Percentiles rank a stretch among this genome's conserved stretches.
Conservation (phyloP, 2,888 invertebrate genomes). For the Tipula unca region DNA sequence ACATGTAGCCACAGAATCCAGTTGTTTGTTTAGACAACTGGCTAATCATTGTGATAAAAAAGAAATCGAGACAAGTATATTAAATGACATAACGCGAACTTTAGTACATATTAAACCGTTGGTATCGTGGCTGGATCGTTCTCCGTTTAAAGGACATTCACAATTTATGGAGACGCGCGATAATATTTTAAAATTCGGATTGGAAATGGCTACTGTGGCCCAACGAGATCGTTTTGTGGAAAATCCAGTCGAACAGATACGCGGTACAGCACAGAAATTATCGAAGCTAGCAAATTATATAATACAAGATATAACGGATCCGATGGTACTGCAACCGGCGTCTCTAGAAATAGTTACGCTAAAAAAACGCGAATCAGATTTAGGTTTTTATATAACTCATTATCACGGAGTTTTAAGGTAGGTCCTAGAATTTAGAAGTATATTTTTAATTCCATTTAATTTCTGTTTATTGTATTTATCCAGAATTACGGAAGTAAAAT, state of each 20-base stretch:
- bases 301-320: slow-evolving; percentile 79
- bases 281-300: slow-evolving; percentile 76
- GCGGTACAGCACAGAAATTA: slow-evolving; percentile 62
- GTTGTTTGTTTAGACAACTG: slow-evolving; percentile 64
- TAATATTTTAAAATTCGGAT: slow-evolving; percentile 64
- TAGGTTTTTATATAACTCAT: slow-evolving; percentile 83
- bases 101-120: slow-evolving; percentile 78
- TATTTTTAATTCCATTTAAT: not conserved
- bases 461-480: slow-evolving; percentile 29
- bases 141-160: slow-evolving; percentile 40
- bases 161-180: slow-evolving; percentile 63
- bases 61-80: slow-evolving; percentile 66
- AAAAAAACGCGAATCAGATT: slow-evolving; percentile 76
- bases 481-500: slow-evolving; percentile 82
- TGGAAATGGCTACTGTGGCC: slow-evolving; percentile 85
- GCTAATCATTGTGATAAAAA: slow-evolving; percentile 46
- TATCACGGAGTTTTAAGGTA: slow-evolving; percentile 62
- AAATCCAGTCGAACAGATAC: slow-evolving; percentile 64
- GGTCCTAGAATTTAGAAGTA: slow-evolving; percentile 36
- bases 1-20: slow-evolving; percentile 73
- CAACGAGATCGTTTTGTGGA: slow-evolving; percentile 85
- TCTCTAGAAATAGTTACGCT: slow-evolving; percentile 81
- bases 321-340: slow-evolving; percentile 84
- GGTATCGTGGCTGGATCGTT: slow-evolving; percentile 82
- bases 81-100: slow-evolving; percentile 79